A percentile compares a stretch with the other conserved stretches of the same genome.
Conservation (phyloP, 2,113 vertebrate species). For the Physeter macrocephalus region DNA sequence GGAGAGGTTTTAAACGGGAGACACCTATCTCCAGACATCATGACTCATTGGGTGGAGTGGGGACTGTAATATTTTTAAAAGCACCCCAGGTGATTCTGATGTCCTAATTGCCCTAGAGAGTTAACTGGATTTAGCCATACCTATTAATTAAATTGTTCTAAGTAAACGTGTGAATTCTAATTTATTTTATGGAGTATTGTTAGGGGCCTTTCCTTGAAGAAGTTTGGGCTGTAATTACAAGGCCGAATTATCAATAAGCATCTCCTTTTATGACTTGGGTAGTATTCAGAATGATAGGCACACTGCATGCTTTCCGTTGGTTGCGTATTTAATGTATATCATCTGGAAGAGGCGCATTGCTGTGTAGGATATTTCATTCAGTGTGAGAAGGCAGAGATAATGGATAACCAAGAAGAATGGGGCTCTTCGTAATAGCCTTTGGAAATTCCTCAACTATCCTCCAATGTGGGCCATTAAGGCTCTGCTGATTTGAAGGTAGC, state of each 20-base stretch:
- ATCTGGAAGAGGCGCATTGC: background rate
- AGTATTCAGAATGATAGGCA: background rate
- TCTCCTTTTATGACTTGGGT: background rate
- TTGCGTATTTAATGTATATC: background rate
- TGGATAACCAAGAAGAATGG: background rate
- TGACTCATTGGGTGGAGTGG: background rate
- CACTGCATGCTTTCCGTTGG: background rate
- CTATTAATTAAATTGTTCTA: background rate
- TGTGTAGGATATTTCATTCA: background rate
- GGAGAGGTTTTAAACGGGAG: background rate
- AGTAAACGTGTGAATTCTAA: background rate
- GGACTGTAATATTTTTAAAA: background rate
- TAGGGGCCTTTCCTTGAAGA: background rate
- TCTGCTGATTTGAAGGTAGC: conserved; percentile 10
- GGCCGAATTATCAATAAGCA: background rate
- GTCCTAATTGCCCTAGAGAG: background rate
- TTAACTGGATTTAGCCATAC: background rate
- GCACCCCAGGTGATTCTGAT: background rate
- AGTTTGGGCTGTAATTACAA: background rate
- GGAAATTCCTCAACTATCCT: background rate
- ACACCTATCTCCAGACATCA: background rate
- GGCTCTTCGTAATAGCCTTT: background rate
- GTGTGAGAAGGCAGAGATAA: background rate
- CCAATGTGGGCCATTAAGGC: background rate
- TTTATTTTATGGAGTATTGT: background rate